These are phyloP conservation scores for Drosophila micromelanica DNA, from an alignment of 1,140 invertebrate species.

Conservation along the genomic window DNA sequence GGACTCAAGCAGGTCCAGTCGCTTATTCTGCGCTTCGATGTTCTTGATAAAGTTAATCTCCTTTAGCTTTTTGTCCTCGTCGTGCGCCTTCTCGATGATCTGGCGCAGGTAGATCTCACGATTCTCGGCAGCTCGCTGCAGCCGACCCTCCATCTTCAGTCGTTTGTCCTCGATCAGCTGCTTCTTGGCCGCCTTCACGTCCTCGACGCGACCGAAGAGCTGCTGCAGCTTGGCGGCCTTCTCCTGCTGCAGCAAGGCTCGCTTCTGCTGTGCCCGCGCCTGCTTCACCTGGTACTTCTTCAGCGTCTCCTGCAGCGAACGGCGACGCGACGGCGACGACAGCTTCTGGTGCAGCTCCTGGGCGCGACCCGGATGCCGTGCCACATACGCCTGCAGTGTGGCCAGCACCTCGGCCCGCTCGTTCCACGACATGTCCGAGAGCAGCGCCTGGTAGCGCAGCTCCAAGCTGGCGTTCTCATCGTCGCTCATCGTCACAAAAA, in stretches of 20 bases:
- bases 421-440: conserved; percentile 91
- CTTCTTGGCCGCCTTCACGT: conserved; percentile 94
- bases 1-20: conserved; percentile 93
- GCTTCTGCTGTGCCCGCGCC: conserved; percentile 91
- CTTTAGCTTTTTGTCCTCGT: conserved; percentile 98
- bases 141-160: conserved; percentile 92
- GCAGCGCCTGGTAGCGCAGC: conserved; percentile 89
- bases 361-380: conserved; percentile 94
- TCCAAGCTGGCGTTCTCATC: conserved; percentile 85
- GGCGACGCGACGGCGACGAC: conserved; percentile 94
- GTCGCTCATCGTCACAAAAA: conserved; percentile 68
- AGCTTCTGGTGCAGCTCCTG: conserved; percentile 96
- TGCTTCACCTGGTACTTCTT: conserved; percentile 94
- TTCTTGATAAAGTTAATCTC: conserved; percentile 99
- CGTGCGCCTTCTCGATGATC: conserved; percentile 97
- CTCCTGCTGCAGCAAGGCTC: conserved; percentile 92
- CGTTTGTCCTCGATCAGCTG: conserved; percentile 94
- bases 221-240: conserved; percentile 94
- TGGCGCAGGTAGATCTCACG: conserved; percentile 90
- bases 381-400: conserved; percentile 90
- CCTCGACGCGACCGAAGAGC: conserved; percentile 94
- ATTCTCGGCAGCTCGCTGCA: conserved; percentile 96
- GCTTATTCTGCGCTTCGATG: conserved; percentile 96
- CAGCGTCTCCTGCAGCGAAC: conserved; percentile 91
- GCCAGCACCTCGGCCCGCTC: conserved; percentile 91